Evolutionary conservation across 2,113 vertebrate species (phyloP).

Genomic region (Myrmophylax atrothorax): DNA sequence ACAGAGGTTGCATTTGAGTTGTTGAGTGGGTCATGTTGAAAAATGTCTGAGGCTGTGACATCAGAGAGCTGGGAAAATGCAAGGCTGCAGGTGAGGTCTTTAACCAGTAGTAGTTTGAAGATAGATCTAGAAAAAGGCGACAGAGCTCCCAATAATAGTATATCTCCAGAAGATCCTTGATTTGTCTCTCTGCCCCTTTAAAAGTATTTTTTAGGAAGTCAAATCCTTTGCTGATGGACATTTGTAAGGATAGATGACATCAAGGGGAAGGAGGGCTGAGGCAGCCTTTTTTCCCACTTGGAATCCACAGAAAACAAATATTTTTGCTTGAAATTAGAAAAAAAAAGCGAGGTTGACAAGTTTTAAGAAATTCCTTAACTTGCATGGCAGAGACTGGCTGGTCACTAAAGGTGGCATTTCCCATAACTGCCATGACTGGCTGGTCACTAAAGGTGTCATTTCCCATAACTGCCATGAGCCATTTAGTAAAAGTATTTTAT

Average conservation of each 20-base stretch:
- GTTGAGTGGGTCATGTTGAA: neutral
- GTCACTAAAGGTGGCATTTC: neutral
- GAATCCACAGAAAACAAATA: neutral
- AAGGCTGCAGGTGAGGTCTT: neutral
- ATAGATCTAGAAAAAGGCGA: neutral
- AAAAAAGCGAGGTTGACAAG: neutral
- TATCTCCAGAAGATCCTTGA: neutral
- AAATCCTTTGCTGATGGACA: neutral
- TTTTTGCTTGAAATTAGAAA: neutral
- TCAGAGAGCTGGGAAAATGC: neutral
- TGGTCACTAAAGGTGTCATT: neutral
- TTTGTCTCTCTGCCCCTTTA: neutral
- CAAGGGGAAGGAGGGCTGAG: neutral
- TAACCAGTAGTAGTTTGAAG: neutral
- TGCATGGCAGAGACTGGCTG: neutral
- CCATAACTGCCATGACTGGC: neutral
- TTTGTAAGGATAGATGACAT: neutral
- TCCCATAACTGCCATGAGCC: neutral
- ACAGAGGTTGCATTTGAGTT: neutral
- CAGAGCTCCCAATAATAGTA: neutral
- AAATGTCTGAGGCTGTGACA: neutral
- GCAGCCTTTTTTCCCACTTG: neutral
- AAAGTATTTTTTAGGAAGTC: neutral
- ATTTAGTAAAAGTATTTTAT: neutral
- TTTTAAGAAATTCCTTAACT: neutral